Conservation (phyloP, 2,797 vertebrate genomes). For the Crenichthys baileyi region DNA sequence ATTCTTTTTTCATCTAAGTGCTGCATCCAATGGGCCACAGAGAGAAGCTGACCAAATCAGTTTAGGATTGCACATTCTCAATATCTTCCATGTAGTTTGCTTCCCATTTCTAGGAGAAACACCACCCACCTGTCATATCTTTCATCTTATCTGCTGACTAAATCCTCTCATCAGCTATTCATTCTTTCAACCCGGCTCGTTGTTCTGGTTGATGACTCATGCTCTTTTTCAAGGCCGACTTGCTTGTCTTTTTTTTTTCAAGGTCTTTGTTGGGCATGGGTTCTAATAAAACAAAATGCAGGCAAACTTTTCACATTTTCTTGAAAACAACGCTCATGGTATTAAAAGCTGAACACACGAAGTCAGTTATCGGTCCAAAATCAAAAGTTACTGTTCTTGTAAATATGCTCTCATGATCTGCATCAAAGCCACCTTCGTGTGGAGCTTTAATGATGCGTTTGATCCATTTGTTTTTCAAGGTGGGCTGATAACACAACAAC, state of each 20-base stretch:
- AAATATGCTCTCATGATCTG: no score
- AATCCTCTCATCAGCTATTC: slow-evolving; percentile 1
- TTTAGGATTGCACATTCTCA: neutral
- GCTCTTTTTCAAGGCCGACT: neutral
- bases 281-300: neutral
- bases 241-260: neutral
- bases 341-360: no score
- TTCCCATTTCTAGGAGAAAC: neutral
- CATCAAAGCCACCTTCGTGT: no score
- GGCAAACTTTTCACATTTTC: neutral
- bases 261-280: neutral
- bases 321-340: neutral
- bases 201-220: slow-evolving; percentile 7
- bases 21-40: neutral
- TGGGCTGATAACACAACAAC: no score
- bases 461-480: no score
- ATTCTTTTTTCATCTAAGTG: neutral
- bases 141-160: neutral
- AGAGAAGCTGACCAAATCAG: neutral
- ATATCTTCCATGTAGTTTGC: neutral
- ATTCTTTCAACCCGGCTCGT: neutral
- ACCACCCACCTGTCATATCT: neutral
- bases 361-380: no score
- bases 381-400: no score
- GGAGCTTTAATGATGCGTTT: no score